Percentiles rank a stretch among this genome's conserved stretches.
Evolutionary conservation across 2,888 invertebrate genomes (phyloP).

Genomic region (Epistrophe eligans): DNA sequence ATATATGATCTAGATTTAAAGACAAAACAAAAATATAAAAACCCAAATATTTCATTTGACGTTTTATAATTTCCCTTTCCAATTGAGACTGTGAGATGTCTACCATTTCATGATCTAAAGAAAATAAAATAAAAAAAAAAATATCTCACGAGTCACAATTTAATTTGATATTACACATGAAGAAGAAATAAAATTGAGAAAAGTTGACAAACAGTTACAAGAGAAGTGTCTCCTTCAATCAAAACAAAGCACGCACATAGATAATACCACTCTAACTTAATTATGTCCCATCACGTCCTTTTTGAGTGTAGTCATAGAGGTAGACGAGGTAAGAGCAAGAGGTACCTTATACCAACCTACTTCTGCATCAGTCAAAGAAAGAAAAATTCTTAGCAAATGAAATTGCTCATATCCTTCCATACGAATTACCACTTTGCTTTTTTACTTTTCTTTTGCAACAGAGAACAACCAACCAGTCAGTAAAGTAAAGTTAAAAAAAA

Average conservation of each 20-base stretch:
- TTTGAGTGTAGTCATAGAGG: neutral
- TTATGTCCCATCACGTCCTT: slow-evolving; percentile 21
- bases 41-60: too few relatives aligned
- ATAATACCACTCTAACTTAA: slow-evolving; percentile 27
- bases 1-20: too few relatives aligned
- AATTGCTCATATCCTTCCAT: slow-evolving; percentile 33
- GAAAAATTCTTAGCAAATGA: slow-evolving; percentile 31
- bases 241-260: slow-evolving; percentile 22
- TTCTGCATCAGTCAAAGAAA: slow-evolving; percentile 21
- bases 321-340: too few relatives aligned
- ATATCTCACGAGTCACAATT: slow-evolving; percentile 16
- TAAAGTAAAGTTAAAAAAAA: neutral
- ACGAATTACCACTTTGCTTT: slow-evolving; percentile 40
- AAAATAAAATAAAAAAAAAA: neutral
- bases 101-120: neutral
- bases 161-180: slow-evolving; percentile 37
- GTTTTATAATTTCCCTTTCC: too few relatives aligned
- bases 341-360: neutral
- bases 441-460: slow-evolving; percentile 2
- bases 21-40: too few relatives aligned
- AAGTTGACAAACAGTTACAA: slow-evolving; percentile 25
- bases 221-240: slow-evolving; percentile 21
- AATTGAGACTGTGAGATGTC: neutral
- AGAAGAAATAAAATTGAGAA: slow-evolving; percentile 1
- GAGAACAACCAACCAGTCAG: neutral